Evolutionary conservation across 2,797 vertebrate species (phyloP), one percentile per base, ranked within the genome.

Genomic region (Takifugu rubripes): DNA sequence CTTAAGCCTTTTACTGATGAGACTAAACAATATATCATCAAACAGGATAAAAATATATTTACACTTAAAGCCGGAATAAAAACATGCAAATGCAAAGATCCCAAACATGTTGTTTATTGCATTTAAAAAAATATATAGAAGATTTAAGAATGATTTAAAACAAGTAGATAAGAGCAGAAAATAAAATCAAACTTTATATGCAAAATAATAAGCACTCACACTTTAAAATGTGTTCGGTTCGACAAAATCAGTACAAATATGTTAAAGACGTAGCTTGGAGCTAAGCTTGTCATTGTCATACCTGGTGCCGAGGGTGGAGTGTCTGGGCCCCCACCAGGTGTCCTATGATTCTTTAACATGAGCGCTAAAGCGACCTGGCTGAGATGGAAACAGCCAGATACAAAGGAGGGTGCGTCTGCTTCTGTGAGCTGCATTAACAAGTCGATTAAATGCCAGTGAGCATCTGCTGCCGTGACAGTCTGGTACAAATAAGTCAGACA

Each of bases 401-500:
- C 73, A 89, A 89, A 1, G 6, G 16, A 10, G 27, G 27, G 27
- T 6, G 6, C 53, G 56, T 75, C 47, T 65, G 68, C 72, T 74
- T 83, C 86, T 88, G 82, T 85, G 84, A 56, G 79, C 74, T 60
- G 81, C 79, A 84, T 90, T 90, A 91, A 88, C 87, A 90, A 89
- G 87, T 88, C 88, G 86, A 89, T 91, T 91, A 88, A 90, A 87
- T 77, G 71, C 75, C 77, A 82, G 69, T 78, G 61, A 88, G 78
- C 88, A 89, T 89, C 88, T 91, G 88, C 90, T 75, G 75, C 82
- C 67, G 61, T 68, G 82, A 74, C 65, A 62, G 64, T 51, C 60
- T 79, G 76, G 60, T 67, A 71, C 61, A 63, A 69, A 63, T 49
- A 56, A 62, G 63, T 72, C 47, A 31, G 67, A 67, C 59, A 50